These are phyloP conservation scores for Aegypius monachus DNA, from an alignment of 2,113 vertebrate genomes.

Conservation along the genomic window DNA sequence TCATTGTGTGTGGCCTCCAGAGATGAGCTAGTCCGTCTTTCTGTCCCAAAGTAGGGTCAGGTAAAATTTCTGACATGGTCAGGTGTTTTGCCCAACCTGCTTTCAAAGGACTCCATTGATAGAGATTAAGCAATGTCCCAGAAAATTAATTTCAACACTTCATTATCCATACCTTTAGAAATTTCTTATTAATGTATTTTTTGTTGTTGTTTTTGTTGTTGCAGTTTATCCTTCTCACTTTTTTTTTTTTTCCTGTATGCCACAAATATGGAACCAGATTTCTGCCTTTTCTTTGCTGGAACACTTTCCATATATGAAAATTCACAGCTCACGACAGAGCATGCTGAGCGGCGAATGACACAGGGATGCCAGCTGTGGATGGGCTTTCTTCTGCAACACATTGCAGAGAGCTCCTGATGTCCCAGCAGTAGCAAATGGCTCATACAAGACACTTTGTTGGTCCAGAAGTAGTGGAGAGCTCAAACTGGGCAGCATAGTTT, in stretches of 20 bases:
- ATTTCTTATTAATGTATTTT: not conserved
- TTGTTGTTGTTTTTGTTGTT: not conserved
- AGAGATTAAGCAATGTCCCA: not conserved
- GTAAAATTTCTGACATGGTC: not conserved
- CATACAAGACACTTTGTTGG: not conserved
- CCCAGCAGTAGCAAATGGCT: not conserved
- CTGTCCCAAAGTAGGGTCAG: not conserved
- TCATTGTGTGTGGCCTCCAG: not conserved
- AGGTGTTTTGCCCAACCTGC: not conserved
- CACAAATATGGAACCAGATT: not conserved
- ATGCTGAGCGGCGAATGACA: not conserved
- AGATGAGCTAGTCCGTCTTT: not conserved
- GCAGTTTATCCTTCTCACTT: not conserved
- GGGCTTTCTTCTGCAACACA: not conserved
- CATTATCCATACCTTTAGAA: not conserved
- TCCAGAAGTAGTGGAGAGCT: not conserved
- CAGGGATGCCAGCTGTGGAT: not conserved
- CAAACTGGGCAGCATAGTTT: not conserved
- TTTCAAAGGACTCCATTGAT: not conserved
- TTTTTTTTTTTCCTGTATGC: not conserved
- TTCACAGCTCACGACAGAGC: rapidly evolving
- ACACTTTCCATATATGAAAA: not conserved
- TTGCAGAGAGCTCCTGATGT: not conserved
- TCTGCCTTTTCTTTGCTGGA: not conserved
- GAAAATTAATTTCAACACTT: not conserved